Conservation (phyloP, 2,113 vertebrate species). For the Eublepharis macularius region DNA sequence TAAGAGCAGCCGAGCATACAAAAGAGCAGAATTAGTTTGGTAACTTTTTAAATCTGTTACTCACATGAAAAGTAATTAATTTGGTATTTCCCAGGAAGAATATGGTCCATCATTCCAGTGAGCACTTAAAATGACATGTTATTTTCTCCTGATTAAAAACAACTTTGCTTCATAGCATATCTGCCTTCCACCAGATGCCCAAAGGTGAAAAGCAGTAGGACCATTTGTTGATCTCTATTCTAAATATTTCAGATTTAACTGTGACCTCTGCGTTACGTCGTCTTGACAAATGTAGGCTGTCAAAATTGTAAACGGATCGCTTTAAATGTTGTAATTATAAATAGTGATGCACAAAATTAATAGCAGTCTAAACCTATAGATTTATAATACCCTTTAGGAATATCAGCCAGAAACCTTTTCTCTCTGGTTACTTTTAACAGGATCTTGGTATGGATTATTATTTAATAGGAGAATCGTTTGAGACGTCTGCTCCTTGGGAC, state of each 20-base stretch:
- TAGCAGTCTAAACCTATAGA: slow-evolving; percentile 7
- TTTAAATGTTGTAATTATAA: neutral
- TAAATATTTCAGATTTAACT: neutral
- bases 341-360: neutral
- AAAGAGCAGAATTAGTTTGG: neutral
- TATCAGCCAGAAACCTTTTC: slow-evolving; percentile 33
- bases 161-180: neutral
- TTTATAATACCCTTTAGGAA: neutral
- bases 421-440: slow-evolving; percentile 73
- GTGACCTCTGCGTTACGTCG: neutral
- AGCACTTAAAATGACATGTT: neutral
- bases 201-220: neutral
- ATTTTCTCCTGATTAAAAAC: neutral
- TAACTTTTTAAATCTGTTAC: neutral
- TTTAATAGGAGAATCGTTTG: slow-evolving; percentile 96
- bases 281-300: neutral
- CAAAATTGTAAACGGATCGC: neutral
- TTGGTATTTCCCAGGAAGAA: neutral
- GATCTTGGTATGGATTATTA: slow-evolving; percentile 97
- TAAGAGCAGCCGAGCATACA: neutral
- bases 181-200: neutral
- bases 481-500: slow-evolving; percentile 99
- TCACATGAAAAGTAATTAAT: neutral
- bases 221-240: neutral
- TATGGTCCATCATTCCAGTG: neutral